These are phyloP conservation scores for Eriosoma lanigerum DNA, from an alignment of 1,140 invertebrate species.

Conservation along the genomic window DNA sequence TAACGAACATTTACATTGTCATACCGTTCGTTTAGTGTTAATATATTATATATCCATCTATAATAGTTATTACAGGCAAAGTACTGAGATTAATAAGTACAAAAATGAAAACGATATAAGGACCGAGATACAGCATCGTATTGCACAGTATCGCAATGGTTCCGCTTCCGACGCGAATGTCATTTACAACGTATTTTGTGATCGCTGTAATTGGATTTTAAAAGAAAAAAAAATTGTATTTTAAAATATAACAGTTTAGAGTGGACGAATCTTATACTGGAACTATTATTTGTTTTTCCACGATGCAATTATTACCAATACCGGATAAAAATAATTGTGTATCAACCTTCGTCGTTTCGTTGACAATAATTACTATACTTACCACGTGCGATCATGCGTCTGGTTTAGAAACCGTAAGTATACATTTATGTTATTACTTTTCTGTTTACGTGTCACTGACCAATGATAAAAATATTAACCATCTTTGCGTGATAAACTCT, in stretches of 20 bases:
- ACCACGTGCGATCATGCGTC: not conserved
- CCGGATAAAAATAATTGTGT: not conserved
- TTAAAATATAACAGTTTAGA: not conserved
- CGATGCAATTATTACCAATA: not conserved
- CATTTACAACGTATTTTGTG: too few species aligned
- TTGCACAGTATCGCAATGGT: not conserved
- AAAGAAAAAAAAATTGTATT: too few species aligned
- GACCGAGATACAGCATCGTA: not conserved
- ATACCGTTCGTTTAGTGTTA: not conserved
- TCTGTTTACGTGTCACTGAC: too few species aligned
- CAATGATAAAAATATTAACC: too few species aligned
- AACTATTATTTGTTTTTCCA: not conserved
- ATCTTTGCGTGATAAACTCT: too few species aligned
- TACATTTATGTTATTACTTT: too few species aligned
- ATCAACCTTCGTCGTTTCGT: not conserved
- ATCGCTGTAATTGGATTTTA: too few species aligned
- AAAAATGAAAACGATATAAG: not conserved
- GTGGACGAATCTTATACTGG: not conserved
- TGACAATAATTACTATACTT: not conserved
- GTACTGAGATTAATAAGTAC: not conserved
- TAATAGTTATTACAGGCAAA: not conserved
- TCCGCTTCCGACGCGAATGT: not conserved
- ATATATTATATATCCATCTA: not conserved
- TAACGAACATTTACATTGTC: not conserved
- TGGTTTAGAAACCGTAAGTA: not conserved